Evolutionary conservation across 2,888 invertebrate genomes (phyloP), one percentile per base, ranked within the genome.

Genomic region (Volucella inflata): DNA sequence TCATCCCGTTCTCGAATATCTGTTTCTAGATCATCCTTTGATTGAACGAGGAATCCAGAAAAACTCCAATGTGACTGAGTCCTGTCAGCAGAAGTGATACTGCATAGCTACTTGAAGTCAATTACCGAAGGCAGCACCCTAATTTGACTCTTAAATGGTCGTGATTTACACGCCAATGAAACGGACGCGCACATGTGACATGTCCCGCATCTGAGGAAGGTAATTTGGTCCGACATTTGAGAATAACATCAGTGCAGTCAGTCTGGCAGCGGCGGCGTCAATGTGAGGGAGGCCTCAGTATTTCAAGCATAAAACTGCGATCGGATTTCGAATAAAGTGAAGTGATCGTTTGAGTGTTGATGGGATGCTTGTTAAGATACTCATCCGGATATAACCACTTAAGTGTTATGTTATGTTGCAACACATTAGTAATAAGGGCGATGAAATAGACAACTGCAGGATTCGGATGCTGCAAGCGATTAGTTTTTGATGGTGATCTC

Each of bases 291-390:
- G 55, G 72, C 55, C 36, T 53, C 30, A 89, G 88, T 88, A 89
- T 88, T 88, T 90, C 89, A 89, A 88, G 90, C 90, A 91, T 91
- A 88, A 91, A 91, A 90, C 89, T 82, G 87, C 88, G 89, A 89
- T 92, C 91, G 87, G 88, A 91, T 92, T 91, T 90, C 92, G 89
- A 87, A 87, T 74, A 71, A 53, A 30, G 30, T 30, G 68, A 62
- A 71, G 71, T 16, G 70, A 64, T 57, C 67, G 72, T 12, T n/a
- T 62, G 55, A 77, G 77, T 77, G 82, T 48, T 74, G 89, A 88
- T 88, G 77, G 70, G 79, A 77, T 85, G 77, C 80, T 74, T 65
- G 72, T 75, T 80, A 59, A 50, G 71, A 65, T 76, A 88, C 88
- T 81, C 87, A 88, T 87, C 89, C 90, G 90, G 90, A 89, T 89